Percentiles rank a stretch among this genome's conserved stretches.
Evolutionary conservation across 2,888 invertebrate genomes (phyloP).

Genomic region (Athalia circularis): DNA sequence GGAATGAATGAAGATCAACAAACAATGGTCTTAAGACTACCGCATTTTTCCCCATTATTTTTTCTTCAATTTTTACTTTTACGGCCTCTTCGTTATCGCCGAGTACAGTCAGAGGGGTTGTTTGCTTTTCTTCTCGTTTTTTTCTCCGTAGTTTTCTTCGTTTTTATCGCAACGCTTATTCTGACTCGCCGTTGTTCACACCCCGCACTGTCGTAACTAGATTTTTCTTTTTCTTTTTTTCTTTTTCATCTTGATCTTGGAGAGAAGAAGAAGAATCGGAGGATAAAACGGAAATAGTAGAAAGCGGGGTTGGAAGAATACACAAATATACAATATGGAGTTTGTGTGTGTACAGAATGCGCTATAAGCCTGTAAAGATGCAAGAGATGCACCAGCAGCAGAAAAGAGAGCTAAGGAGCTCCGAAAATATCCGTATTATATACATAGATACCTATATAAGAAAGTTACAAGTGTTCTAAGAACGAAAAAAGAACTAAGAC

Average conservation of each 20-base stretch:
- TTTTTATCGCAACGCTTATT: too few relatives aligned
- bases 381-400: neutral
- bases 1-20: too few relatives aligned
- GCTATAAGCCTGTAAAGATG: too few relatives aligned
- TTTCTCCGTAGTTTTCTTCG: too few relatives aligned
- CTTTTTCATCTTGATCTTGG: neutral
- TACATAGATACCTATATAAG: too few relatives aligned
- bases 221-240: too few relatives aligned
- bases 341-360: neutral
- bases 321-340: constrained; percentile 33
- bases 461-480: constrained; percentile 39
- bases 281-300: constrained; percentile 33
- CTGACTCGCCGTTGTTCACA: neutral
- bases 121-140: too few relatives aligned
- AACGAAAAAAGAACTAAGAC: constrained; percentile 5
- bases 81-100: too few relatives aligned
- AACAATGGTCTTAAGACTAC: too few relatives aligned
- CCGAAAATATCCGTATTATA: constrained; percentile 39
- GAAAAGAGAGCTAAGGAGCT: constrained; percentile 32
- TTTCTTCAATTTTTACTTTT: too few relatives aligned
- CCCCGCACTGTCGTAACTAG: neutral
- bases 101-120: too few relatives aligned
- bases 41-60: too few relatives aligned
- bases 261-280: neutral
- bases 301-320: constrained; percentile 30